Base-by-base conservation (phyloP, 2,888 invertebrate genomes). In the Athrips mouffetella region DNA sequence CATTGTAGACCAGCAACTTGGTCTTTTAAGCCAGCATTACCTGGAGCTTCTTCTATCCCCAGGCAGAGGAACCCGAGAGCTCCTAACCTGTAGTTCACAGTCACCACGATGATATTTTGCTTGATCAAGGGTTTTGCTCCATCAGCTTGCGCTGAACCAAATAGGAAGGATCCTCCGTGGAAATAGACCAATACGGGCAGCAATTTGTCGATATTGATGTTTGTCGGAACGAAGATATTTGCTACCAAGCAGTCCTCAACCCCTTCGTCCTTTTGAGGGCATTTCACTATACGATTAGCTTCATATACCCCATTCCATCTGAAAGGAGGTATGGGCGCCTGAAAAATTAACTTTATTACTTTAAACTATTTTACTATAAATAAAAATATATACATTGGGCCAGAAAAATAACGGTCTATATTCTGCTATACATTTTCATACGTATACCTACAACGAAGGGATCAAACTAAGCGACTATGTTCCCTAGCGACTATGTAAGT, bases 11-110 rank as follows among this genome's bases (percentile, higher is more conserved):
- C 70, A 7, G 62, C 62, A 0, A 71, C 62, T 50, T 73, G 72
- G 53, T 73, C 72, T 46, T 73, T 71, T 47, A 73, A 50, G 0
- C 65, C 72, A 10, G 70, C 68, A 21, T 73, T 73, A 3, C 72
- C 72, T 20, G 72, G 68, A 8, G 65, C 68, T 21, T 67, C 67
- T 49, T 62, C 49, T 2, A 52, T 65, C 2, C 66, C 69, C 1
- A 70, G 47, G 25, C 70, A 65, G 4, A 71, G 57, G 49, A 71
- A 71, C 1, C 73, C 71, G 1, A 73, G 49, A 0, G 56, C 58
- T 50, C 67, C 70, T 16, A 71, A 57, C 30, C 71, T 59, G 49
- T 69, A 72, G 50, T 73, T 73, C 3, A 70, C 31, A 0, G 70
- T 68, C 0, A 72, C 65, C 1, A 70, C 47, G 15, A 72, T 54